Base-by-base conservation (phyloP, 2,888 invertebrate genomes). In the Heliconius aoede region DNA sequence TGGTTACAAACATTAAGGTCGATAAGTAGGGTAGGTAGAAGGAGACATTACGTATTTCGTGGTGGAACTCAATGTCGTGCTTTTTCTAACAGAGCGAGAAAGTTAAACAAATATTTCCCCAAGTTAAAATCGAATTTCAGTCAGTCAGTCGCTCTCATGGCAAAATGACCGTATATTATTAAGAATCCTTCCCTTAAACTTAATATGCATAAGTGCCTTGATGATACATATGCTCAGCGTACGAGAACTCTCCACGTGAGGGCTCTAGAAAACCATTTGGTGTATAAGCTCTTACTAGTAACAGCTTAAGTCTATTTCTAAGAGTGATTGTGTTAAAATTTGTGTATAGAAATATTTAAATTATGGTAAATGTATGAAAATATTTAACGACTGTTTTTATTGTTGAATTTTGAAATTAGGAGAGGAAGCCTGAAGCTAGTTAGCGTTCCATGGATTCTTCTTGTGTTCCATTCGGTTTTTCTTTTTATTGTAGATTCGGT, bases 151-250 rank as follows among this genome's bases (percentile, higher is more conserved):
- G 21, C 24, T 4, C 24, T 58, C 1, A 58, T 24, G 4, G 13
- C 11, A 24, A 62, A 62, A 61, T 28, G 5, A 18, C 18, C 13
- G 30, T 30, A 30, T 28, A 28, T 21, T 30, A 21, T 30, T 30
- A 30, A 28, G 7, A 11, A 61, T 18, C 30, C 62, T 62, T 62
- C 62, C 11, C 46, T 67, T 67, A 26, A 67, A 46, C 28, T 67
- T 67, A 67, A 21, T 67, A 67, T 46, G 28, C 67, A 67, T 21
- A 67, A 46, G 67, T 21, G 46, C 26, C 67, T 46, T 46, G 46
- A 26, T 67, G 26, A 46, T 67, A 67, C 46, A 46, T 67, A 3
- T 67, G 46, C 67, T 67, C 46, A 11, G 5, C 21, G 67, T 36
- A 46, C n/a, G 46, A 46, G 67, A 5, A 13, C 67, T 67, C 65